A percentile compares a stretch with the other conserved stretches of the same genome.
Evolutionary conservation across 1,140 invertebrate species (phyloP).

Genomic region (Acarapis woodi): DNA sequence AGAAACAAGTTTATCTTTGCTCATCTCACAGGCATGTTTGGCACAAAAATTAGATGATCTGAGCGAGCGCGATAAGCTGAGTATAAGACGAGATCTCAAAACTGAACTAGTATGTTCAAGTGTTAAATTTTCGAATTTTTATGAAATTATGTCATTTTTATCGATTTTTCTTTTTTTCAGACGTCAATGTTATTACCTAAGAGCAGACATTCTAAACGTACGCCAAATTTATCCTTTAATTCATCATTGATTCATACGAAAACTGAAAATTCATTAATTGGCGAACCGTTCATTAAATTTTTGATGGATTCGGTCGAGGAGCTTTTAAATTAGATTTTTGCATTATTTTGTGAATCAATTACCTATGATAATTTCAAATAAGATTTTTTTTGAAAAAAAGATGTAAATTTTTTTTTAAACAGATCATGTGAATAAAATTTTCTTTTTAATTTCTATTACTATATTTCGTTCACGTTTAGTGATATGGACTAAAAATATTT

Average conservation of each 20-base stretch:
- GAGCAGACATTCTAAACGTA: no score
- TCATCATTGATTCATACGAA: background rate
- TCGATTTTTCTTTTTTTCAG: background rate
- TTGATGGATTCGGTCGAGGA: background rate
- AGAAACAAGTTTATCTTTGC: slow-evolving; percentile 1
- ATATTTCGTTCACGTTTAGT: background rate
- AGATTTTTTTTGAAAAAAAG: no score
- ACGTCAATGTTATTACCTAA: background rate
- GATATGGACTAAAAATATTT: background rate
- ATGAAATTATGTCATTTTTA: background rate
- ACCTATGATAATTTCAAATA: background rate
- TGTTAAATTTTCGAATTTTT: background rate
- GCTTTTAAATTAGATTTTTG: background rate
- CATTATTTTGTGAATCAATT: background rate
- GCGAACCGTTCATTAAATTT: background rate
- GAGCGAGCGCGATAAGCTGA: slow-evolving; percentile 1
- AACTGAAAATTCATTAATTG: no score
- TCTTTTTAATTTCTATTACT: background rate
- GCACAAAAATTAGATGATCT: background rate
- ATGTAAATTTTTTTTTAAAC: background rate
- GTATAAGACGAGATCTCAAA: slow-evolving; percentile 3
- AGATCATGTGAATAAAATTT: background rate
- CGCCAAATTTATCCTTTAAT: no score
- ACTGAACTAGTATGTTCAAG: background rate
- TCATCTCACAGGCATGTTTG: slow-evolving; percentile 2